These are phyloP conservation scores for Loxodonta africana DNA, from an alignment of 2,113 vertebrate genomes.

Conservation along the genomic window DNA sequence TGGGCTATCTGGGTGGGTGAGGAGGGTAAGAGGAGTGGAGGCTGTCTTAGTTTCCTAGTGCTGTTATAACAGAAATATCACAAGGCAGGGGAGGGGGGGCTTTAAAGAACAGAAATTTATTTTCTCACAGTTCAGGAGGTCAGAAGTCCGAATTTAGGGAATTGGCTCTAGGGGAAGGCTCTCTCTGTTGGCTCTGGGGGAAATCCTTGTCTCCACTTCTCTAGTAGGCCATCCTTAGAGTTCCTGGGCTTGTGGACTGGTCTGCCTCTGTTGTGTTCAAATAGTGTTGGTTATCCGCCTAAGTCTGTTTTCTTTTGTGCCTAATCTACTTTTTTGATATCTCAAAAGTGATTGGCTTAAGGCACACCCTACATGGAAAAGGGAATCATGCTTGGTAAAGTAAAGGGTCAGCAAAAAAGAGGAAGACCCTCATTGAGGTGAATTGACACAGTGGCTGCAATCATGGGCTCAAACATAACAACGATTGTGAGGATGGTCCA, in stretches of 20 bases:
- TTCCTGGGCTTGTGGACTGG: background rate
- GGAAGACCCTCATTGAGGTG: no score
- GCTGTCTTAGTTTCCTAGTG: background rate
- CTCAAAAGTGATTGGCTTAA: background rate
- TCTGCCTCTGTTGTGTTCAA: background rate
- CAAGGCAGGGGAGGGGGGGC: no score
- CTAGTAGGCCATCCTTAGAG: background rate
- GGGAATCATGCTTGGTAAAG: no score
- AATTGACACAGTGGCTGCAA: no score
- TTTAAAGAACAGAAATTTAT: background rate
- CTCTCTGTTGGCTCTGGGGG: no score
- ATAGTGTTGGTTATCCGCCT: no score
- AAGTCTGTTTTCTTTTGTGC: background rate
- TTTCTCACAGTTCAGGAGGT: background rate
- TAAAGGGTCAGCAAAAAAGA: no score
- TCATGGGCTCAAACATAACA: no score
- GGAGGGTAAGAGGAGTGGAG: fast-evolving
- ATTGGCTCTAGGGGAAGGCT: background rate
- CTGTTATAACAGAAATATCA: background rate
- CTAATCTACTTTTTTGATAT: background rate
- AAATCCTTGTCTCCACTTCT: background rate
- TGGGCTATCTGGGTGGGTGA: fast-evolving
- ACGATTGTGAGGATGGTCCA: no score
- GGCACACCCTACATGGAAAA: background rate
- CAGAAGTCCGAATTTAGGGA: background rate